Base-by-base conservation (phyloP, 2,888 invertebrate genomes). In the Drosophila percnosoma region DNA sequence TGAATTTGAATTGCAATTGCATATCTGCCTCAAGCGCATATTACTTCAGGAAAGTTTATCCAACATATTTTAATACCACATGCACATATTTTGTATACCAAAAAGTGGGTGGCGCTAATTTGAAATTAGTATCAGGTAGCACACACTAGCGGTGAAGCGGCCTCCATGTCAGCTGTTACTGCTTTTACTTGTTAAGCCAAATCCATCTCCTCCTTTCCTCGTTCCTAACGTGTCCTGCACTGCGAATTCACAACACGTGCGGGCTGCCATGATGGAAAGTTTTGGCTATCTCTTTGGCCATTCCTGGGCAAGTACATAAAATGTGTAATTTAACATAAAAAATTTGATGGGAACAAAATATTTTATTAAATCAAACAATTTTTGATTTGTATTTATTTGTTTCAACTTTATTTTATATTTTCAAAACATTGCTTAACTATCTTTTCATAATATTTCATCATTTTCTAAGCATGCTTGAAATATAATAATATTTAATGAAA, bases 1-100 rank as follows among this genome's bases (percentile, higher is more conserved):
- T 85, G 78, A 83, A 82, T 82, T 75, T 68, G 64, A 71, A 82
- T 78, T 82, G 85, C 85, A 87, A 84, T 68, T 78, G 78, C 85
- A 82, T 48, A 68, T 71, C 66, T 63, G 76, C 73, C 78, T 68
- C 54, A 27, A 66, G 84, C 68, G 64, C 65, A 68, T 75, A 78
- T 72, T 65, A 63, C 82, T 68, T 54, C 58, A 18, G 51, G 18
- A 67, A 82, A 84, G 60, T 77, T 82, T 66, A 67, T 60, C 65
- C 70, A 57, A 70, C 75, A 66, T 75, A 67, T 75, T 78, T 70
- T 54, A 76, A 78, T 75, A 51, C 75, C 64, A 29, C 54, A 55
- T 48, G 64, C 72, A 67, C 63, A 66, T 65, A 58, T 61, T 61
- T 58, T 58, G 31, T 75, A 48, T 36, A 21, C 38, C 18, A 27